These are phyloP conservation scores for Acholoe squamosa DNA, from an alignment of 2,888 invertebrate species.

Conservation along the genomic window DNA sequence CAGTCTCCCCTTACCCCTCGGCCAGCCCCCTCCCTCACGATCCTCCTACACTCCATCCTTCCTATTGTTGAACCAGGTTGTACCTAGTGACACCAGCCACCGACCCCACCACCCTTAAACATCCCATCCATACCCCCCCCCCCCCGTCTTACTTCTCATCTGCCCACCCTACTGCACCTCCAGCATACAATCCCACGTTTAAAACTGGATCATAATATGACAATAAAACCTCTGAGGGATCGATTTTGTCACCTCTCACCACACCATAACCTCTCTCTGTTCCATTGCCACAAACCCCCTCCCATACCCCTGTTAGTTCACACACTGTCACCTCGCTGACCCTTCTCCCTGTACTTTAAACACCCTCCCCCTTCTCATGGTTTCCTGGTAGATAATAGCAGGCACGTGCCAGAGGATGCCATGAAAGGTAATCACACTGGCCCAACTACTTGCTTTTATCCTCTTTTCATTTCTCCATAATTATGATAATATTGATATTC, in stretches of 20 bases:
- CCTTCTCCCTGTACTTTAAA: not conserved
- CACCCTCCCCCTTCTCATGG: slow-evolving; percentile 1
- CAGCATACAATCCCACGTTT: slow-evolving; percentile 37
- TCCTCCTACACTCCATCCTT: not conserved
- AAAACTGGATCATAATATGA: slow-evolving; percentile 43
- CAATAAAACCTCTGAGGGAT: slow-evolving; percentile 43
- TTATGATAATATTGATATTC: too few species aligned
- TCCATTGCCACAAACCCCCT: not conserved
- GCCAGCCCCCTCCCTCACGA: not conserved
- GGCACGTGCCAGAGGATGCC: not conserved
- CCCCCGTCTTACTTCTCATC: not conserved
- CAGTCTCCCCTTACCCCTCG: slow-evolving; percentile 25
- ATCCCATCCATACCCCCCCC: not conserved
- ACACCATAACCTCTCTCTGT: not conserved
- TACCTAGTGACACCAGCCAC: slow-evolving; percentile 36
- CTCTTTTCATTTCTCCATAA: not conserved
- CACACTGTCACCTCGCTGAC: not conserved
- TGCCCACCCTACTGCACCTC: slow-evolving; percentile 2
- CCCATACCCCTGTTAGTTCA: not conserved
- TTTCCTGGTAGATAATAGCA: slow-evolving; percentile 39
- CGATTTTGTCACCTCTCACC: not conserved
- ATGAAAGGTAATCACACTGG: not conserved
- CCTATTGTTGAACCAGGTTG: slow-evolving; percentile 28
- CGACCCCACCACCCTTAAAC: not conserved
- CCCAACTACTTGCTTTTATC: not conserved